Evolutionary conservation across 2,797 vertebrate genomes (phyloP).

Genomic region (Phataginus tricuspis): DNA sequence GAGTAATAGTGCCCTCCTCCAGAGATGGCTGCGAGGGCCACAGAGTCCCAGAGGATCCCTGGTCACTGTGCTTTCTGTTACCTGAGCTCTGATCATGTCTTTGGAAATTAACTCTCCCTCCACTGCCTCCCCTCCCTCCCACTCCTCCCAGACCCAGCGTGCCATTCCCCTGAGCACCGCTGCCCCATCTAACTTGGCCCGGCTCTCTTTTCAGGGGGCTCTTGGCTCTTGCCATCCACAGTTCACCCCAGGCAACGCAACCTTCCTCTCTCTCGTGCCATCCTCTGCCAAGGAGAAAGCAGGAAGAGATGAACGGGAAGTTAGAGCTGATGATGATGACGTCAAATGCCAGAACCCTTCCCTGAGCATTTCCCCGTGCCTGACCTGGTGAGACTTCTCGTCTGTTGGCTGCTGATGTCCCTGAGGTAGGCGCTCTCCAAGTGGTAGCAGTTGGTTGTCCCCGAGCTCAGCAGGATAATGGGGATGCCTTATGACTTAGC

Average conservation of each 20-base stretch:
- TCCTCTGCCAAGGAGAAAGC: not conserved
- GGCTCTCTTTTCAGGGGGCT: not conserved
- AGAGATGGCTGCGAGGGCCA: rapidly evolving
- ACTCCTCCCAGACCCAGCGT: not conserved
- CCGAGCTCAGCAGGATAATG: not conserved
- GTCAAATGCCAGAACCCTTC: rapidly evolving
- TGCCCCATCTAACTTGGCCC: not conserved
- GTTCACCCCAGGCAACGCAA: not conserved
- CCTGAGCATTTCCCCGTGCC: not conserved
- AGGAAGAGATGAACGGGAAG: not conserved
- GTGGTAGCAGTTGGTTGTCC: not conserved
- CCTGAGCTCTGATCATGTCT: not conserved
- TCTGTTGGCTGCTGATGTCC: not conserved
- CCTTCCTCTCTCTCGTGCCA: no score
- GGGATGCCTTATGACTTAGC: not conserved
- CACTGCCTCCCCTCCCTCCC: not conserved
- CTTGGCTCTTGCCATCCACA: not conserved
- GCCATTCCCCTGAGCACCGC: no score
- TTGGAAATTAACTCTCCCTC: not conserved
- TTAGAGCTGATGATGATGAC: not conserved
- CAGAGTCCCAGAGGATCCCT: not conserved
- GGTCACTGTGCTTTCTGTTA: not conserved
- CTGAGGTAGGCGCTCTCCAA: not conserved
- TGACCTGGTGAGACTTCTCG: not conserved
- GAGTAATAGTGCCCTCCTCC: not conserved